Base-by-base conservation (phyloP, 2,888 invertebrate species). In the Aphidoletes aphidimyza region DNA sequence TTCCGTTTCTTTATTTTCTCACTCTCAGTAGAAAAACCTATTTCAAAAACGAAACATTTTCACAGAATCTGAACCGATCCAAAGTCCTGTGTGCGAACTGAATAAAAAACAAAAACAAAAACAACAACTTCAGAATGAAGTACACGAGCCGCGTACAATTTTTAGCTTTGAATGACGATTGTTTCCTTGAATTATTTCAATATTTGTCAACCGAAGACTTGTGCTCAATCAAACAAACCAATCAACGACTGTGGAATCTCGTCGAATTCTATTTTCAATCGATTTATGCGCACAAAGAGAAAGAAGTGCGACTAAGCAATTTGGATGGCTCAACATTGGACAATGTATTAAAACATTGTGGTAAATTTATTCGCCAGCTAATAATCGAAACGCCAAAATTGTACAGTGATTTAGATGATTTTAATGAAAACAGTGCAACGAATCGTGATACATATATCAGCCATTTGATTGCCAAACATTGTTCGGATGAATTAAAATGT, bases 181-280 rank as follows among this genome's bases (percentile, higher is more conserved):
- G 84, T 47, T 49, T 84, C 5, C 45, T 84, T n/a, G 84, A 84
- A 36, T 8, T 84, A 19, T 84, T 84, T 11, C 34, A 84, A 30
- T 84, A 84, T 47, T 84, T 84, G 36, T 49, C 84, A 37, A 54
- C 49, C 34, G 54, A 84, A 49, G 84, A 84, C 30, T 49, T 84
- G 49, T 47, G 45, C 45, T n/a, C 84, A 19, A 49, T 84, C 14
- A 84, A 84, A 36, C 49, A 36, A 36, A 84, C 84, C 2, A 84
- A 84, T 49, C 45, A 49, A 84, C 11, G 84, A 1, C 30, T 84
- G 11, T 49, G 54, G 49, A 47, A 47, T 30, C 45, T 84, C 14
- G 45, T 34, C 19, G 49, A 84, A 45, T 84, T 11, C 6, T 84
- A 84, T 36, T 84, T 84, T 17, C 49, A 49, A 36, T 34, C 49